Conservation (phyloP, 2,888 invertebrate species). For the Gasteruption jaculator region DNA sequence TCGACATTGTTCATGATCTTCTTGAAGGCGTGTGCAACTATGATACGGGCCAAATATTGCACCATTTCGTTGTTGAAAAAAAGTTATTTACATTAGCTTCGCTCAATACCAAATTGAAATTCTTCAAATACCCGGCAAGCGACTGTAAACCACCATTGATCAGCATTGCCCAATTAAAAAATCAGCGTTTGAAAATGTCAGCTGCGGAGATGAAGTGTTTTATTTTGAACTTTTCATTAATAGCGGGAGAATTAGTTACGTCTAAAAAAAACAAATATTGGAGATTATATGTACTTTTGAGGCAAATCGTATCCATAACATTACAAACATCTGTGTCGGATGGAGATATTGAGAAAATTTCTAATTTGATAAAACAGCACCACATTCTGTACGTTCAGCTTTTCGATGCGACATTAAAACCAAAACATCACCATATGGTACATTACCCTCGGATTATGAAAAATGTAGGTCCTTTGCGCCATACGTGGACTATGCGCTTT, state of each 20-base stretch:
- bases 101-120: constrained; percentile 5
- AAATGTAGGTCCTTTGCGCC: too few species aligned
- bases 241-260: constrained; percentile 10
- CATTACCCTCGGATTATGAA: too few species aligned
- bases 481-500: too few species aligned
- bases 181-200: constrained; percentile 17
- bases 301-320: constrained; percentile 3
- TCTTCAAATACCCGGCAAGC: constrained; percentile 5
- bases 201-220: constrained; percentile 17
- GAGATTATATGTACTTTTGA: constrained; percentile 6
- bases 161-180: constrained; percentile 10
- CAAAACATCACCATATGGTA: too few species aligned
- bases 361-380: constrained; percentile 2
- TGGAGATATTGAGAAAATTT: too few species aligned
- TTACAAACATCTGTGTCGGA: background rate
- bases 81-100: constrained; percentile 12
- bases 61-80: constrained; percentile 8
- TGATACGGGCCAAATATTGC: constrained; percentile 10
- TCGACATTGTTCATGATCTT: too few species aligned
- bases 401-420: background rate
- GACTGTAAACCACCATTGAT: constrained; percentile 8
- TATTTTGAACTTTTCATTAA: constrained; percentile 6
- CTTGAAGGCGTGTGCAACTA: constrained; percentile 15
- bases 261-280: constrained; percentile 10
- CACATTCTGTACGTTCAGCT: background rate